Evolutionary conservation across 2,113 vertebrate species (phyloP), one percentile per base, ranked within the genome.

Genomic region (Pachyramphus minor): DNA sequence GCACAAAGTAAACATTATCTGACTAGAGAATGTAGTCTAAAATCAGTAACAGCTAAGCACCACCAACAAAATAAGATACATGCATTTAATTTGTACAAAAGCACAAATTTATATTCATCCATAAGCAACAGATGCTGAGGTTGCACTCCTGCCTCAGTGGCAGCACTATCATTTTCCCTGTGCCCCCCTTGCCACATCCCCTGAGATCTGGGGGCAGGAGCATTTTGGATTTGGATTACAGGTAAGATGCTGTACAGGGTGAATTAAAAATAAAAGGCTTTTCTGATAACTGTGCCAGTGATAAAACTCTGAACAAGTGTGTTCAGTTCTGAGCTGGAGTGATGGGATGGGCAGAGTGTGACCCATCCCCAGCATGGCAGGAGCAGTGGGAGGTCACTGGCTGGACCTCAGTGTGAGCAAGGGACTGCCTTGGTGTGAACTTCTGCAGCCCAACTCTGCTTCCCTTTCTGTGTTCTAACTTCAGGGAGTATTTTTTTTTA

Each of bases 261-360:
- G 21, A 58, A 85, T 24, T 63, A 42, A 87, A 92, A 87, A 52
- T 4, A 53, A 23, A 87, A 53, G 10, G n/a, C 18, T 37, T n/a
- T 42, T 85, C 62, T 73, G 42, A 77, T 13, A 84, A 12, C 58
- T 16, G 11, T 67, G 60, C 7, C 52, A 39, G 35, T 30, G 63
- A 49, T 73, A 71, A 50, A 83, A 44, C 30, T 33, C 30, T 21
- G 23, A 37, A 6, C 59, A 62, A 33, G 27, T 28, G 5, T 39
- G 72, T 69, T 24, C 27, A 27, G 15, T 33, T 49, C 10, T 42
- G 33, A 45, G 45, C 18, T 55, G 75, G 35, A 15, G 45, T 6
- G 53, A 16, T 2, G 18, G 64, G 33, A 7, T 0, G 8, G 66
- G 27, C 31, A 37, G 39, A 12, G 9, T 0, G 2, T 12, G 28